These are phyloP conservation scores for Sebastolobus altivelis DNA, from an alignment of 2,797 vertebrate species.

Conservation along the genomic window DNA sequence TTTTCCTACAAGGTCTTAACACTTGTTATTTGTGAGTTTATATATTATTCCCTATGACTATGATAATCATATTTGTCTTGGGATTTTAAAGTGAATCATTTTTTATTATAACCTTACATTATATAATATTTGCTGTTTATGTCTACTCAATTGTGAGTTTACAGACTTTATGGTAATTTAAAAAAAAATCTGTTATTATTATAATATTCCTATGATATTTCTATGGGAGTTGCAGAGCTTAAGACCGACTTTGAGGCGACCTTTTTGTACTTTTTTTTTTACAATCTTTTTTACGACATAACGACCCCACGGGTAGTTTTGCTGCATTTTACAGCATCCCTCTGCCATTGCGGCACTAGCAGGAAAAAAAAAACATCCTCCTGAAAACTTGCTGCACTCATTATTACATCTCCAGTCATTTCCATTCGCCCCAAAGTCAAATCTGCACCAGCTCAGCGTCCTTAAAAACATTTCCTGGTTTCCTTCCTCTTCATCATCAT, in stretches of 20 bases:
- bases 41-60: neutral
- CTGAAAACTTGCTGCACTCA: conserved; percentile 57
- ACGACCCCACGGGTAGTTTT: neutral
- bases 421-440: conserved; percentile 24
- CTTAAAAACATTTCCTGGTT: conserved; percentile 54
- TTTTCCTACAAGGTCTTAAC: neutral
- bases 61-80: neutral
- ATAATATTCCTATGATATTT: neutral
- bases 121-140: conserved; percentile 1
- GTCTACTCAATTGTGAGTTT: neutral
- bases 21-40: neutral
- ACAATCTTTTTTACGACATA: neutral
- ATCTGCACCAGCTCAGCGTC: conserved; percentile 45
- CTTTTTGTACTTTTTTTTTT: neutral
- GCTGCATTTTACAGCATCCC: conserved; percentile 49
- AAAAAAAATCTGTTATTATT: neutral
- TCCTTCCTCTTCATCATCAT: conserved; percentile 24
- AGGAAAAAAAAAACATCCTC: neutral
- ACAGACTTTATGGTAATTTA: neutral
- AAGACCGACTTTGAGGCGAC: neutral
- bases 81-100: neutral
- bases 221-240: neutral
- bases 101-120: conserved; percentile 3
- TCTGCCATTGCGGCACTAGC: conserved; percentile 26
- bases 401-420: conserved; percentile 17